Conservation (phyloP, 2,797 vertebrate genomes). For the Lerista edwardsae region DNA sequence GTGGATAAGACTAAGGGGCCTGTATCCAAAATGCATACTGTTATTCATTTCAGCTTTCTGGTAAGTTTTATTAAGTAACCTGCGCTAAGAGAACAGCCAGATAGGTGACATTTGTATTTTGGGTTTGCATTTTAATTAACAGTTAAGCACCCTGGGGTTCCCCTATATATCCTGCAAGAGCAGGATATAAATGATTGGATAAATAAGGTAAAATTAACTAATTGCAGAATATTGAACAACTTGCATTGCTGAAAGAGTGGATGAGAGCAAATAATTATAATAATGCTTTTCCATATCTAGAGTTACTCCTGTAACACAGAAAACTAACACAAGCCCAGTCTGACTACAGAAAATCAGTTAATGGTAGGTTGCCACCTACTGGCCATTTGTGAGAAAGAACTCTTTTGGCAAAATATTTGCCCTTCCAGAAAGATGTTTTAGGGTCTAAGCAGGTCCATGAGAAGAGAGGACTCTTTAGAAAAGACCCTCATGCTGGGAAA, state of each 20-base stretch:
- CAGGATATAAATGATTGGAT: no score
- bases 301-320: conserved; percentile 43
- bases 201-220: not conserved
- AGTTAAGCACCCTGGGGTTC: no score
- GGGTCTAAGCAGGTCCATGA: not conserved
- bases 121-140: no score
- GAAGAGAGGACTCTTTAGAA: no score
- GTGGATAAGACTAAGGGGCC: conserved; percentile 54
- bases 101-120: conserved; percentile 12
- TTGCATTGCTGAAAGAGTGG: conserved; percentile 41
- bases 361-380: conserved; percentile 82
- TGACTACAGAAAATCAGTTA: conserved; percentile 67
- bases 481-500: no score
- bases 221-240: not conserved
- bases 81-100: conserved; percentile 27
- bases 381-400: conserved; percentile 52
- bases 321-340: conserved; percentile 29
- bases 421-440: not conserved
- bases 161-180: no score
- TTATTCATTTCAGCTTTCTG: conserved; percentile 36
- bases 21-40: conserved; percentile 45
- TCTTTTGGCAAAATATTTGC: not conserved
- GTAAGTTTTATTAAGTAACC: conserved; percentile 40
- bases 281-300: conserved; percentile 48
- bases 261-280: conserved; percentile 58